Evolutionary conservation across 2,888 invertebrate genomes (phyloP).

Genomic region (Antitype chi): DNA sequence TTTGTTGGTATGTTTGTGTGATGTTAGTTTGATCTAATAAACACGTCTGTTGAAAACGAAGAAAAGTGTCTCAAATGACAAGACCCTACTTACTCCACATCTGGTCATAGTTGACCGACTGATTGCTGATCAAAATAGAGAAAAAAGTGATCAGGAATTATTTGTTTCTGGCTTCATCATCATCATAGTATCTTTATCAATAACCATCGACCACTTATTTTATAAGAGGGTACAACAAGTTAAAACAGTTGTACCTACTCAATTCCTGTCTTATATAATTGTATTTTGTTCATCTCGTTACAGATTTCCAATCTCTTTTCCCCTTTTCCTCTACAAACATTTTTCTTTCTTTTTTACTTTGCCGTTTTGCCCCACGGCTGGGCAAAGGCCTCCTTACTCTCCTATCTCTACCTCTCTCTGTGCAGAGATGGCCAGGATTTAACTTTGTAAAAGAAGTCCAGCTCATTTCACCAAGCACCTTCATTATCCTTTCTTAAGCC

Average conservation of each 20-base stretch:
- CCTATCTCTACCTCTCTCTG: background rate
- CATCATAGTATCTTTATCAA: background rate
- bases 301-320: background rate
- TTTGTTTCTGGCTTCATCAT: background rate
- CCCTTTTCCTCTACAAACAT: background rate
- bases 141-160: background rate
- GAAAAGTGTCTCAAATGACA: too few relatives aligned
- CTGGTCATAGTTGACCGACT: too few relatives aligned
- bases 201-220: background rate
- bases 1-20: background rate
- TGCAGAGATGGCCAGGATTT: background rate
- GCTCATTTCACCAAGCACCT: background rate
- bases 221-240: background rate
- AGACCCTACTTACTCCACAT: too few relatives aligned
- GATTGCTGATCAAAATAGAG: too few relatives aligned
- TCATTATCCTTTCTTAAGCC: too few relatives aligned
- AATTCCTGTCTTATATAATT: background rate
- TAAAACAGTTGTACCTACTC: background rate
- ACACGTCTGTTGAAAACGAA: background rate
- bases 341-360: background rate
- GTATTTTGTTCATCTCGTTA: background rate
- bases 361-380: background rate
- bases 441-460: background rate
- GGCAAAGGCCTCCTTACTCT: background rate
- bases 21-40: background rate